A percentile compares a stretch with the other conserved stretches of the same genome.
Conservation (phyloP, 2,113 vertebrate species). For the Rallus limicola region DNA sequence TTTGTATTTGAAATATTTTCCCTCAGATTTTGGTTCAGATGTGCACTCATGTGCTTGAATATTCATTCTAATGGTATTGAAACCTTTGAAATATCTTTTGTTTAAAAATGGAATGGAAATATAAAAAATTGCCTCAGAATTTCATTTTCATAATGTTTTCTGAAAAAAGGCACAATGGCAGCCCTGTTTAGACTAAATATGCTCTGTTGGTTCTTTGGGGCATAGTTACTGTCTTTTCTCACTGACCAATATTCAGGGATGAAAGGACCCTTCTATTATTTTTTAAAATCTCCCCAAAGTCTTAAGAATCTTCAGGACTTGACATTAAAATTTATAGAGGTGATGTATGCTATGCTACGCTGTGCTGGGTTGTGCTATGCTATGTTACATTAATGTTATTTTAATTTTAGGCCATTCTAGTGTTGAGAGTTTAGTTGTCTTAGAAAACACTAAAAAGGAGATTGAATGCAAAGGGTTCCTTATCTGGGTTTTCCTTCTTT, state of each 20-base stretch:
- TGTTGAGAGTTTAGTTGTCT: not conserved
- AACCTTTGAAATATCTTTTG: not conserved
- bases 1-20: not conserved
- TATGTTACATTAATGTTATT: not conserved
- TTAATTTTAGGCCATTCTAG: not conserved
- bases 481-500: not conserved
- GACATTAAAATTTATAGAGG: not conserved
- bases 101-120: not conserved
- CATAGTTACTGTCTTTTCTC: not conserved
- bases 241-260: not conserved
- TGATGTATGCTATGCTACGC: not conserved
- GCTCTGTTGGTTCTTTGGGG: not conserved
- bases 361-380: not conserved
- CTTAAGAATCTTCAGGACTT: not conserved
- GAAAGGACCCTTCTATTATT: not conserved
- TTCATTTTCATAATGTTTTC: not conserved
- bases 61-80: not conserved
- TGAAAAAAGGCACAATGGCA: not conserved
- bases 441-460: not conserved
- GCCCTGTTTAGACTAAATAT: not conserved
- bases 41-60: not conserved
- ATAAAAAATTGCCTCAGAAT: not conserved
- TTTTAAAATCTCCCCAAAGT: not conserved
- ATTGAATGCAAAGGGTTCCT: not conserved
- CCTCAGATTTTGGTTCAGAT: not conserved